These are phyloP conservation scores for Lucifuga dentata DNA, from an alignment of 2,113 vertebrate species.

Conservation along the genomic window DNA sequence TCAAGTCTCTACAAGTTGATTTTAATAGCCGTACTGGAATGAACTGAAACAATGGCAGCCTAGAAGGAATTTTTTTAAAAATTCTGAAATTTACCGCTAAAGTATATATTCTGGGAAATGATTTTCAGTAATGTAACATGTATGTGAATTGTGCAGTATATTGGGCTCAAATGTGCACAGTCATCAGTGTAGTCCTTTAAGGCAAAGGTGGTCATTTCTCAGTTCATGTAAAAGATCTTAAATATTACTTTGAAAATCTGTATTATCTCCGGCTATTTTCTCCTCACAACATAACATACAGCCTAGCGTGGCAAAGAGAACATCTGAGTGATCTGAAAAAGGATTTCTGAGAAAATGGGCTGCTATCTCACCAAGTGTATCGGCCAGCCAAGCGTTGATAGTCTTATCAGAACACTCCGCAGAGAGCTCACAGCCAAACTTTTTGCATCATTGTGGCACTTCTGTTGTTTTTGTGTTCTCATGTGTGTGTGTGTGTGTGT, in stretches of 20 bases:
- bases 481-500: too few relatives aligned
- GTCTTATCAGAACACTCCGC: constrained; percentile 77
- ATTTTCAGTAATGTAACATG: too few relatives aligned
- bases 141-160: too few relatives aligned
- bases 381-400: constrained; percentile 71
- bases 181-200: too few relatives aligned
- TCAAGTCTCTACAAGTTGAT: too few relatives aligned
- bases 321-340: constrained; percentile 54
- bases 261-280: constrained; percentile 34
- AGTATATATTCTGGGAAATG: too few relatives aligned
- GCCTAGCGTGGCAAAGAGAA: constrained; percentile 65
- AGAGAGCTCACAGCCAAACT: constrained; percentile 73
- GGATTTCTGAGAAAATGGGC: constrained; percentile 63
- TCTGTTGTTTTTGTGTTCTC: constrained; percentile 71
- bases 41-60: too few relatives aligned
- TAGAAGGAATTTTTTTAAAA: too few relatives aligned
- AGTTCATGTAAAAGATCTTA: constrained; percentile 18
- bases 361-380: constrained; percentile 61
- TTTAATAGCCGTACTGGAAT: too few relatives aligned
- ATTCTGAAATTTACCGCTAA: too few relatives aligned
- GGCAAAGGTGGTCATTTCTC: constrained; percentile 18
- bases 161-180: too few relatives aligned
- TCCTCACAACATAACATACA: constrained; percentile 51
- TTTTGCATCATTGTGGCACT: constrained; percentile 67
- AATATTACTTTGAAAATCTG: constrained; percentile 33